These are phyloP conservation scores for Fulica atra DNA, from an alignment of 2,113 vertebrate species.

Conservation along the genomic window DNA sequence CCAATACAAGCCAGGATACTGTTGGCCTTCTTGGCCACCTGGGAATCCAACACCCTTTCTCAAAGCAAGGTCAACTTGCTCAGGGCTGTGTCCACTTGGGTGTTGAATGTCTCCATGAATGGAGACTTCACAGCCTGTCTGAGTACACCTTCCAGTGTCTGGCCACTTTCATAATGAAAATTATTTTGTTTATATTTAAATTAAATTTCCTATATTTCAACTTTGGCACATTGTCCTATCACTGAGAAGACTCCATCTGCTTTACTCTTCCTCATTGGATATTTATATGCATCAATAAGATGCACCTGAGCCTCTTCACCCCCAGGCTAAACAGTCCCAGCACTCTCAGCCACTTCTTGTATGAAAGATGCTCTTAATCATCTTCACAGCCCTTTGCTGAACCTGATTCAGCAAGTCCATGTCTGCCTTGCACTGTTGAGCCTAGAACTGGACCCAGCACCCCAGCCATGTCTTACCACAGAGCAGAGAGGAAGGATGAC, in stretches of 20 bases:
- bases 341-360: not conserved
- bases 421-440: not conserved
- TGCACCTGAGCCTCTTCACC: not conserved
- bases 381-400: not conserved
- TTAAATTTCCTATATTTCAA: not conserved
- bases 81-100: not conserved
- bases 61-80: not conserved
- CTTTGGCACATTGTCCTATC: not conserved
- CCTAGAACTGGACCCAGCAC: not conserved
- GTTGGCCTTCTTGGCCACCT: no score
- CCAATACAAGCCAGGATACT: no score
- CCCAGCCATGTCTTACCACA: not conserved
- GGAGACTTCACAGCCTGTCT: not conserved
- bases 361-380: not conserved
- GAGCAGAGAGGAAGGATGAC: not conserved
- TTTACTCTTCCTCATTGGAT: not conserved
- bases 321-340: not conserved
- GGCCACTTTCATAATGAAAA: not conserved
- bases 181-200: not conserved
- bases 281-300: not conserved
- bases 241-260: not conserved
- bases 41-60: not conserved
- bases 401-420: not conserved
- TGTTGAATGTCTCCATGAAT: not conserved
- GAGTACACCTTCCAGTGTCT: not conserved